Base-by-base conservation (phyloP, 2,888 invertebrate genomes). In the Serripes groenlandicus region DNA sequence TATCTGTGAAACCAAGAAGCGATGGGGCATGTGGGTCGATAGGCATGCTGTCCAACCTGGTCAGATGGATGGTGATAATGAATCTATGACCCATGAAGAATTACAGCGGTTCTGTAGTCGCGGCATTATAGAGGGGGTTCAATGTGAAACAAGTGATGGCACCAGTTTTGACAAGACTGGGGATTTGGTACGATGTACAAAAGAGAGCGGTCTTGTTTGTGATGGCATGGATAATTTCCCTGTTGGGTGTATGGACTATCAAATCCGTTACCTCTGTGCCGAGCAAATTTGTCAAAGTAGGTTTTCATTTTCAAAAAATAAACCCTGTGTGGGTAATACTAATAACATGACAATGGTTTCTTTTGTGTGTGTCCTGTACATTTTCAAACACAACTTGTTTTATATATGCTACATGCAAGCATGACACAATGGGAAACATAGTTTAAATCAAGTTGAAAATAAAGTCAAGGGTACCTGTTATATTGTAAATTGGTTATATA, bases 171-270 rank as follows among this genome's bases (percentile, higher is more conserved):
- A 80, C 37, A 79, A 82, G 26, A 88, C 90, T 15, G 84, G 87
- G 2, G 91, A 92, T 68, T 86, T 88, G 11, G 83, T 85, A 5
- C 69, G 72, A 18, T 94, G 94, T 76, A 88, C 87, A 34, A 92
- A 97, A 81, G 96, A 97, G 88, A 95, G 95, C 21, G 98, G 98
- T 0, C 95, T 98, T 0, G 94, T 96, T 4, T 98, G 98, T 92
- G 76, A 76, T n/a, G 52, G 95, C 93, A 78, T 80, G 26, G 74
- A 78, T 18, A 91, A 88, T 75, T 75, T 79, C 66, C 85, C 88
- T 9, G 60, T 86, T n/a, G 83, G 81, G 7, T 93, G 93, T 78
- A 74, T 77, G 21, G 92, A 93, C 82, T 93, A 92, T 79, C 90
- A 91, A 83, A 86, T 93, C 28, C 86, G 92, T 73, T 92, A 92